Evolutionary conservation across 2,113 vertebrate genomes (phyloP), one percentile per base, ranked within the genome.

Genomic region (Psittacula cyanocephala): DNA sequence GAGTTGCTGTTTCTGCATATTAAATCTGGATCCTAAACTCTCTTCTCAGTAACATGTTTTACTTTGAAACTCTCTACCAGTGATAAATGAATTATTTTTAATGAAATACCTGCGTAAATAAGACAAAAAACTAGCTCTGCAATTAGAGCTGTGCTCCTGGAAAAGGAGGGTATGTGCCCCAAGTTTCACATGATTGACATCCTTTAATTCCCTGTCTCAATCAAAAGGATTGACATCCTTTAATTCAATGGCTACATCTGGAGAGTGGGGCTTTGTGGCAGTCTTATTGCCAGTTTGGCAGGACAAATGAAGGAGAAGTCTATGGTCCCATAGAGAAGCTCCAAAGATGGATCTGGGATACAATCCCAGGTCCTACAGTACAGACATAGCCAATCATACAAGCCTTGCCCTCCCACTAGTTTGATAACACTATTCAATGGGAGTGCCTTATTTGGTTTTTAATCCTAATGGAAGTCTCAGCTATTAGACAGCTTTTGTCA

Each of bases 1-100:
- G 65, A 88, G 89, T 93, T 87, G 59, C 24, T 91, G 74, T 93
- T 96, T 94, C 84, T 95, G 63, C 89, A 35, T 70, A 72, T 96
- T 88, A 89, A 88, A 92, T 55, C 47, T 49, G 53, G 20, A 47
- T 35, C n/a, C 17, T 79, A 67, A 91, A 89, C 81, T 95, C 19
- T 10, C 10, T 27, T 91, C 47, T 84, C 25, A 65, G 31, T 75
- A 71, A 25, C n/a, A 49, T 1, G 1, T 62, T 84, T 81, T 43
- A 62, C 13, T 86, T 65, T 74, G 39, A 33, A 95, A 28, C 29
- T 55, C 44, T 88, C 77, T 83, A 62, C 7, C 27, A 46, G 27
- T 41, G 20, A 25, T 72, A 86, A 81, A 43, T 9, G 5, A 96
- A 33, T 44, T 88, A 39, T 10, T 91, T 7, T 50, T 76, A 44